Evolutionary conservation across 2,888 invertebrate genomes (phyloP).

Genomic region (Automeris io): DNA sequence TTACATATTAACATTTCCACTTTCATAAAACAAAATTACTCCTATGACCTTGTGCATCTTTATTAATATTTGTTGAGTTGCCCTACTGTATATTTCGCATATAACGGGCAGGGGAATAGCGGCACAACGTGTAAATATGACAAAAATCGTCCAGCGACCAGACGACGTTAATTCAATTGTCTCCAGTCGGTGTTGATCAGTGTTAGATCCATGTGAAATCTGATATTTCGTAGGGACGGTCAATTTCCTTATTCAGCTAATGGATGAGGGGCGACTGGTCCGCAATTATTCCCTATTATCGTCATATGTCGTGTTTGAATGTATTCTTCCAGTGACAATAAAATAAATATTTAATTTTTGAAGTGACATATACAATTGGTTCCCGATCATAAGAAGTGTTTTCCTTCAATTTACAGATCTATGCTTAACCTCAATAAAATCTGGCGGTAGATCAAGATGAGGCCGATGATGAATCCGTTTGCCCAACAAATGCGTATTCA

Average conservation of each 20-base stretch:
- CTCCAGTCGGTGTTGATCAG: conserved; percentile 65
- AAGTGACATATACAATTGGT: too few species aligned
- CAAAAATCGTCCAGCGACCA: conserved; percentile 64
- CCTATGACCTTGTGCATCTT: too few species aligned
- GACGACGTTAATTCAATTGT: conserved; percentile 72
- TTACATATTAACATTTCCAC: too few species aligned
- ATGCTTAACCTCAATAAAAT: too few species aligned
- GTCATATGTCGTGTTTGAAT: conserved; percentile 19
- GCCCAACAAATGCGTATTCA: too few species aligned
- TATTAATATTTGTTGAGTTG: background rate
- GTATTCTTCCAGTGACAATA: background rate
- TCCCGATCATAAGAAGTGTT: too few species aligned
- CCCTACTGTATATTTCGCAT: background rate
- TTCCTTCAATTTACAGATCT: too few species aligned
- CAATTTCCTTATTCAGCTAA: conserved; percentile 62
- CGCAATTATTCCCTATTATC: conserved; percentile 50
- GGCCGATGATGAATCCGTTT: too few species aligned
- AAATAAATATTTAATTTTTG: too few species aligned
- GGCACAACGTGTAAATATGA: conserved; percentile 52
- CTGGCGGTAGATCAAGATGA: too few species aligned
- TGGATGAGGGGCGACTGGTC: conserved; percentile 54
- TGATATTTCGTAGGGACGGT: conserved; percentile 68
- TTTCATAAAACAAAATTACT: too few species aligned
- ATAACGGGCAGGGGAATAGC: conserved; percentile 28
- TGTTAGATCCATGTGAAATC: conserved; percentile 72